These are phyloP conservation scores for Gopherus evgoodei DNA, from an alignment of 2,113 vertebrate species.

Conservation along the genomic window DNA sequence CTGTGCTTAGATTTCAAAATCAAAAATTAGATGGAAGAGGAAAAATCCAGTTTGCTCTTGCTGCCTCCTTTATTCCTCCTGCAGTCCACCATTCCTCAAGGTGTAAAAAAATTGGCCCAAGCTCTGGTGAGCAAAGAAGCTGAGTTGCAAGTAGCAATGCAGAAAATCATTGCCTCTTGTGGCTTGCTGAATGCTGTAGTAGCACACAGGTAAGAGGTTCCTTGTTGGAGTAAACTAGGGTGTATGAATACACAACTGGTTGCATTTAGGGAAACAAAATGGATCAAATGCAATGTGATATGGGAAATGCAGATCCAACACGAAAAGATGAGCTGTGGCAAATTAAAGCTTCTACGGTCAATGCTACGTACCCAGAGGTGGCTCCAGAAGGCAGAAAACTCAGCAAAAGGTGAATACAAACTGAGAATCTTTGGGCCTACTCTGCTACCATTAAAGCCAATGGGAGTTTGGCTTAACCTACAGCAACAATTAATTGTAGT, in stretches of 20 bases:
- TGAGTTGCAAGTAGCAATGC: not conserved
- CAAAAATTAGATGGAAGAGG: not conserved
- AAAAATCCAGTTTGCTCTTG: not conserved
- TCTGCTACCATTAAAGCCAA: not conserved
- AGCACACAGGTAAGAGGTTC: not conserved
- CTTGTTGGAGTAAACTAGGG: not conserved
- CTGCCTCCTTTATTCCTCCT: not conserved
- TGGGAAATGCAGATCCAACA: not conserved
- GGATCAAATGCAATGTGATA: not conserved
- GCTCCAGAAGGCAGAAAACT: not conserved
- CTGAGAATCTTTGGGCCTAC: not conserved
- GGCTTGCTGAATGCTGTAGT: not conserved
- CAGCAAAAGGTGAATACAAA: not conserved
- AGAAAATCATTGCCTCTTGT: conserved; percentile 27
- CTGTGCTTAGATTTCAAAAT: conserved; percentile 38
- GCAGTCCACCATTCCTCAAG: conserved; percentile 9
- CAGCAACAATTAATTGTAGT: not conserved
- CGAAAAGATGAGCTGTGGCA: not conserved
- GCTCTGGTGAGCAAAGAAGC: conserved; percentile 3
- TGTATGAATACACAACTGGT: not conserved
- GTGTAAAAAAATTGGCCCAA: conserved; percentile 3
- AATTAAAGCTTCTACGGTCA: not conserved
- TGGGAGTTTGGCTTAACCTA: not conserved
- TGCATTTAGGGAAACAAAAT: not conserved
- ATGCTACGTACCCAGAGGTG: not conserved